Base-by-base conservation (phyloP, 2,888 invertebrate genomes). In the Thereva nobilitata region DNA sequence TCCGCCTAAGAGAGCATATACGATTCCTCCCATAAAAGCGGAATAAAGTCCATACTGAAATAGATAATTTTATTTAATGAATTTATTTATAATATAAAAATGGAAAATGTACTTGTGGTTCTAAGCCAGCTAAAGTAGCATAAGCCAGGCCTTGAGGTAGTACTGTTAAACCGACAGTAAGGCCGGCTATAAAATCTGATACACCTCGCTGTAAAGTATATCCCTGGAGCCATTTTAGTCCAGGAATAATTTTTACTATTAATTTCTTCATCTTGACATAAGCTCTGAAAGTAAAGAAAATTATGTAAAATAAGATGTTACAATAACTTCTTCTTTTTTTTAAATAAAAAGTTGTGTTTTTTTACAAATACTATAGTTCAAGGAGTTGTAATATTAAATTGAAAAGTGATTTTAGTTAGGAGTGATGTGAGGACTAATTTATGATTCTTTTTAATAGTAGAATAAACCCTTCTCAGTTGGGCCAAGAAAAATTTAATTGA, bases 81-180 rank as follows among this genome's bases (percentile, higher is more conserved):
- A 56, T 4, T 8, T 6, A 59, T 6, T 5, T 5, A 47, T 10
- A 44, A 35, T 37, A 12, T 40, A 68, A 23, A 41, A 50, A 56
- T 44, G 42, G 23, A 9, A 42, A 42, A 7, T 8, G 68, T 83
- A 91, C 91, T 86, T 92, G 91, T 41, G 93, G 92, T 76, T 90
- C 89, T 63, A 97, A 82, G 53, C 93, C 93, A 37, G 93, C 96
- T 67, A 97, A 82, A 9, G 91, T 90, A 5, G 96, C 94, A 78
- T 96, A 95, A 0, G 96, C 97, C 72, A 97, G 81, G 7, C 93
- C 93, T 78, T 96, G 96, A 0, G 96, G 96, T 83, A 97, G 89
- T 49, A 95, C 93, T 0, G 95, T 96, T 35, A 97, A 84, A 0
- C 94, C 96, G 1, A 97, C 95, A 1, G 96, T 95, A 68, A 96